Evolutionary conservation across 2,888 invertebrate genomes (phyloP).

Genomic region (Heliconius hortense): DNA sequence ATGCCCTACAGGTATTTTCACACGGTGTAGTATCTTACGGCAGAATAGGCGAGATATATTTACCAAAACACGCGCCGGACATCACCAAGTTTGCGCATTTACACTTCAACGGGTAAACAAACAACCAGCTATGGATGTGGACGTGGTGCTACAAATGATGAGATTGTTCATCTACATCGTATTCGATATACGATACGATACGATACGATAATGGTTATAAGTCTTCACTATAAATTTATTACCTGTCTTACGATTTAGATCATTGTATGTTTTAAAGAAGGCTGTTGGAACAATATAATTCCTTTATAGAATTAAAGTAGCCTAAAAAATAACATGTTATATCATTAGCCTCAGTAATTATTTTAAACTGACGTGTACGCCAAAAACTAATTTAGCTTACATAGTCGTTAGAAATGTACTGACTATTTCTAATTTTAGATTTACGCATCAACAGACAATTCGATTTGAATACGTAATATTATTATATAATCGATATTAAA

Average conservation of each 20-base stretch:
- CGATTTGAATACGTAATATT: not conserved
- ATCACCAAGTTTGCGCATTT: slow-evolving; percentile 28
- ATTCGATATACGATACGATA: too few relatives aligned
- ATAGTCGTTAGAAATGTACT: not conserved
- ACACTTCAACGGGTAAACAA: slow-evolving; percentile 14
- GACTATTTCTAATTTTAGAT: not conserved
- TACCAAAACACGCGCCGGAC: slow-evolving; percentile 32
- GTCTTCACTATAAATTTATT: not conserved
- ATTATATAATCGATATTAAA: slow-evolving; percentile 33
- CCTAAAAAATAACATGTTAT: too few relatives aligned
- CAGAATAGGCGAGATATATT: slow-evolving; percentile 36
- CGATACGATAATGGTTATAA: not conserved
- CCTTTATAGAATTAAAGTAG: too few relatives aligned
- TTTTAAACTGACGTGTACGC: not conserved
- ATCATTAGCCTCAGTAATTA: too few relatives aligned
- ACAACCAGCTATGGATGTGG: slow-evolving; percentile 3
- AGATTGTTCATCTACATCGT: not conserved
- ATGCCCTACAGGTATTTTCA: slow-evolving; percentile 45
- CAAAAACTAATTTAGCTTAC: not conserved
- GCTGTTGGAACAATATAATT: too few relatives aligned
- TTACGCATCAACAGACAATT: not conserved
- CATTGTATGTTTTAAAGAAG: not conserved
- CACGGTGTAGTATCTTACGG: slow-evolving; percentile 41
- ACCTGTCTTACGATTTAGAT: not conserved
- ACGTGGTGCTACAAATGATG: not conserved